A percentile compares a stretch with the other conserved stretches of the same genome.
Evolutionary conservation across 2,888 invertebrate genomes (phyloP).

Genomic region (Xestia rhomboidea): DNA sequence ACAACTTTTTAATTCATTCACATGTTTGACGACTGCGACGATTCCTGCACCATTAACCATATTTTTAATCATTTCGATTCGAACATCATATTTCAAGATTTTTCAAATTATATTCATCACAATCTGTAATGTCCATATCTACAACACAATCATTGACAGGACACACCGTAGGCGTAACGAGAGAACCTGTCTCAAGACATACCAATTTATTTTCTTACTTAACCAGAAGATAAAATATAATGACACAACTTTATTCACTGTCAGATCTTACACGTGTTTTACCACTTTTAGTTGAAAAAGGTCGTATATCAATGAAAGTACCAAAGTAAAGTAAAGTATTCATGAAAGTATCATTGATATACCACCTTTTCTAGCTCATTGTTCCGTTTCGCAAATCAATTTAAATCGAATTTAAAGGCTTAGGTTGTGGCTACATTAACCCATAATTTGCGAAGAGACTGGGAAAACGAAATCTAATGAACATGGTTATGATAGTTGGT

Average conservation of each 20-base stretch:
- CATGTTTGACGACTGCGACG: background rate
- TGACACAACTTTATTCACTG: conserved; percentile 15
- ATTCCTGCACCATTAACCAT: background rate
- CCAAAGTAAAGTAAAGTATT: no score
- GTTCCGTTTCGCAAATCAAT: conserved; percentile 28
- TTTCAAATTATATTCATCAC: conserved; percentile 1
- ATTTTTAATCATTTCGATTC: background rate
- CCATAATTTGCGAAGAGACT: background rate
- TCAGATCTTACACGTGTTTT: conserved; percentile 8
- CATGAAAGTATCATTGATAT: no score
- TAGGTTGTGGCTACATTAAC: background rate
- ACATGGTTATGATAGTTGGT: background rate
- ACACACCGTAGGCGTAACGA: conserved; percentile 28
- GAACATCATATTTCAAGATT: background rate
- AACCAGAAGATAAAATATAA: conserved; percentile 40
- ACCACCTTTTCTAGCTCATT: no score
- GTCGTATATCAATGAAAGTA: conserved; percentile 7
- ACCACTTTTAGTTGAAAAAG: background rate
- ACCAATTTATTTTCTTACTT: conserved; percentile 30
- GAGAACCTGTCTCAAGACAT: conserved; percentile 7
- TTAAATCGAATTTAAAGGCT: conserved; percentile 22
- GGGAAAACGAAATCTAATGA: background rate
- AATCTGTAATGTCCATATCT: conserved; percentile 14
- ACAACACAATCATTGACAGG: conserved; percentile 21
- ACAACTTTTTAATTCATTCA: background rate